Conservation (phyloP, 2,797 vertebrate species). For the Danio choprae region DNA sequence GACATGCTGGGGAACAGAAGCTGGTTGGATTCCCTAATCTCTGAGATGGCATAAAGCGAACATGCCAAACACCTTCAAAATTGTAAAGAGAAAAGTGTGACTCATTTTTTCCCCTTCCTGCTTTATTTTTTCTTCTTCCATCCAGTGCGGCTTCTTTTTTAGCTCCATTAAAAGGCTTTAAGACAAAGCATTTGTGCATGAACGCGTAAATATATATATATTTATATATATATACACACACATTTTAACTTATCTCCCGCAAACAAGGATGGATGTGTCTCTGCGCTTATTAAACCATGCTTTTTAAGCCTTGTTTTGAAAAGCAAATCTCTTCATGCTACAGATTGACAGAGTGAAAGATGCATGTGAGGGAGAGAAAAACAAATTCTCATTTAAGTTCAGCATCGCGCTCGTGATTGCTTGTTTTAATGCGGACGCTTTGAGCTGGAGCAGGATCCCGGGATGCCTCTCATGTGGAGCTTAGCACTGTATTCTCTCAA, state of each 20-base stretch:
- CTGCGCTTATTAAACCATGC: constrained; percentile 82
- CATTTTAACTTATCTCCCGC: constrained; percentile 80
- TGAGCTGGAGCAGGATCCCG: constrained; percentile 78
- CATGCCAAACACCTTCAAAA: constrained; percentile 81
- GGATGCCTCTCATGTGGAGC: constrained; percentile 64
- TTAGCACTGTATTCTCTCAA: constrained; percentile 70
- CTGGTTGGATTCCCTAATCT: constrained; percentile 81
- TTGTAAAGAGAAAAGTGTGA: constrained; percentile 71
- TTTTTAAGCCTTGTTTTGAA: constrained; percentile 71
- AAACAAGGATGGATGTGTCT: constrained; percentile 84
- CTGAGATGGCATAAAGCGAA: constrained; percentile 81
- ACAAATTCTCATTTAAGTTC: constrained; percentile 79
- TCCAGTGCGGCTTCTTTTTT: background rate
- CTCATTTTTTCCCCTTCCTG: constrained; percentile 72
- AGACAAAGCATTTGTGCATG: constrained; percentile 56
- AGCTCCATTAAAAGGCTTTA: constrained; percentile 47
- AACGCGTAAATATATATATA: constrained; percentile 61
- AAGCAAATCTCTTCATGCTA: constrained; percentile 78
- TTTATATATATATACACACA: too few relatives aligned
- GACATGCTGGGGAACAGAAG: constrained; percentile 72
- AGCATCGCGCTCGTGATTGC: constrained; percentile 79
- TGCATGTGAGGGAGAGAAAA: constrained; percentile 72
- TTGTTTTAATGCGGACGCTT: constrained; percentile 78
- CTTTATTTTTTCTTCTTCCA: constrained; percentile 41
- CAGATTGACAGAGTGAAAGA: constrained; percentile 76